A percentile compares a stretch with the other conserved stretches of the same genome.
These are phyloP conservation scores for Picathartes gymnocephalus DNA, from an alignment of 2,113 vertebrate genomes.

Conservation along the genomic window DNA sequence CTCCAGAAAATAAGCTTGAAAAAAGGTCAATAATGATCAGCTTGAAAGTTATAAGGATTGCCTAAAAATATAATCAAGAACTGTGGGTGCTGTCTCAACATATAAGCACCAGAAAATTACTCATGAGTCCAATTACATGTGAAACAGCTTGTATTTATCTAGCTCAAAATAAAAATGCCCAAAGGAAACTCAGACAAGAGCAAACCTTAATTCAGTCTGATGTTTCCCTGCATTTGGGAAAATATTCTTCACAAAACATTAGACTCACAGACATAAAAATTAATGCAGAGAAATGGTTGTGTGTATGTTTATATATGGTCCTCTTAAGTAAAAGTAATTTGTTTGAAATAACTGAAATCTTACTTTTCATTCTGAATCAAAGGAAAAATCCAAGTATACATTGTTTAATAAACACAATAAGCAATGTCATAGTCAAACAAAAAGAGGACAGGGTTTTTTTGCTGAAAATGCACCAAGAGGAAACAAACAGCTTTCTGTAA, in stretches of 20 bases:
- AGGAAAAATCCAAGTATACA: neutral
- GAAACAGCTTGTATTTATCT: neutral
- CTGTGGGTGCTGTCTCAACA: neutral
- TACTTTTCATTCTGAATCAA: neutral
- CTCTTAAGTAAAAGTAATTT: neutral
- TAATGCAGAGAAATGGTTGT: neutral
- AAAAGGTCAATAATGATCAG: neutral
- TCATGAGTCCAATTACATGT: neutral
- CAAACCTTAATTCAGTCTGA: neutral
- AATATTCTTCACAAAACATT: neutral
- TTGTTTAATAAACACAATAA: neutral
- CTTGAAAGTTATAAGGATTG: neutral
- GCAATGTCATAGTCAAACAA: neutral
- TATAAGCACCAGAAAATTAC: neutral
- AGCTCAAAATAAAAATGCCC: neutral
- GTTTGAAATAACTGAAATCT: neutral
- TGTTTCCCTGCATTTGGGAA: neutral
- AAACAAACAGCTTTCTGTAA: slow-evolving; percentile 19
- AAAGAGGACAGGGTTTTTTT: neutral
- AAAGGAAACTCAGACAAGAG: neutral
- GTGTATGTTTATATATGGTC: too few species aligned
- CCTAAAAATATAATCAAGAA: neutral
- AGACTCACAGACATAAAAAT: neutral
- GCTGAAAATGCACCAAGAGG: neutral
- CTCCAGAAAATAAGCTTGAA: neutral